phyloP scores from a whole-genome alignment of 2,797 vertebrate species.

The Zenarchopterus dispar region DNA sequence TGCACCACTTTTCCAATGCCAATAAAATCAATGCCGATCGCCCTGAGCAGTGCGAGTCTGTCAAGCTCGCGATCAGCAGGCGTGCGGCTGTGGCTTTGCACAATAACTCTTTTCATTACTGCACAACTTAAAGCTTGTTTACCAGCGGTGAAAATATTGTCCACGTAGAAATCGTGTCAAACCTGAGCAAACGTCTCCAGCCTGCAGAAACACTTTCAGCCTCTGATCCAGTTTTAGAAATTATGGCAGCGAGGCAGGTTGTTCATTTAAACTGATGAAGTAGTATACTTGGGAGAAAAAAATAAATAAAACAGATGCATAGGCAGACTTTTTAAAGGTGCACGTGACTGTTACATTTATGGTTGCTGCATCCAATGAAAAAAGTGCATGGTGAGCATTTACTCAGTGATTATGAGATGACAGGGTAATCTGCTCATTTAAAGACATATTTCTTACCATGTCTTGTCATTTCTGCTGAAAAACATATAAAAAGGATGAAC shows the following conservation, averaged over 20 bases:
- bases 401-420: too few species aligned
- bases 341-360: too few species aligned
- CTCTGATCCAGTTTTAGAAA: neutral
- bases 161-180: neutral
- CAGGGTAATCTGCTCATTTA: too few species aligned
- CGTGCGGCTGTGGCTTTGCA: neutral
- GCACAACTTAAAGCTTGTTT: neutral
- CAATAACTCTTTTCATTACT: neutral
- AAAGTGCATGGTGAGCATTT: too few species aligned
- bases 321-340: neutral
- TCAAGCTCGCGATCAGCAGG: neutral
- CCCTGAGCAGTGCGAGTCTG: neutral
- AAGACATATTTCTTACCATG: too few species aligned
- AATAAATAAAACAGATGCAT: neutral
- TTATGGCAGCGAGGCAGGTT: neutral
- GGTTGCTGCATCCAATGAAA: too few species aligned
- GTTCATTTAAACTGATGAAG: neutral
- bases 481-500: too few species aligned
- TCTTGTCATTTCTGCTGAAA: too few species aligned
- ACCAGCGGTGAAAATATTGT: neutral
- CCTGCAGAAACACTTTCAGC: neutral
- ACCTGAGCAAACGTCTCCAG: neutral
- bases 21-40: too few species aligned
- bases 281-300: neutral
- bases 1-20: neutral